Conservation (phyloP, 1,140 invertebrate species). For the Brachionus plicatilis region DNA sequence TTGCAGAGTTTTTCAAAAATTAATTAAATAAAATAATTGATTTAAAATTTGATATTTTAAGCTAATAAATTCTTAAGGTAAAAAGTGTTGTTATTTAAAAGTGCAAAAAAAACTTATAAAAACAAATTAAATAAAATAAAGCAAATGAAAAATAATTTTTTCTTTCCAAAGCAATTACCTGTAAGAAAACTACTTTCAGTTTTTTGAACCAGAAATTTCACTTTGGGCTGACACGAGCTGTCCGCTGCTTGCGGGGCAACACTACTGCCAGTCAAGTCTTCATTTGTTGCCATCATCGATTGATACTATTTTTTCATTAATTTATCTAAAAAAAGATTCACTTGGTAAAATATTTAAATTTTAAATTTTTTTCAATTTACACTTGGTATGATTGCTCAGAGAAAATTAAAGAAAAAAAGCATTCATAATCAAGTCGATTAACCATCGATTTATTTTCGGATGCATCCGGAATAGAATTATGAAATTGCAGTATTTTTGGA, state of each 20-base stretch:
- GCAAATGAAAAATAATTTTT: not conserved
- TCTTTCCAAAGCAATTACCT: not conserved
- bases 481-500: not conserved
- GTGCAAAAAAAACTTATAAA: too few species aligned
- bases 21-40: too few species aligned
- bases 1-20: too few species aligned
- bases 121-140: too few species aligned
- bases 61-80: too few species aligned
- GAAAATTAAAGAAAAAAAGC: not conserved
- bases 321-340: not conserved
- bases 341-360: not conserved
- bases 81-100: too few species aligned
- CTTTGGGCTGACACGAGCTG: not conserved
- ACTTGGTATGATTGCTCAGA: not conserved
- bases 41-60: too few species aligned
- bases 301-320: not conserved
- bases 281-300: not conserved
- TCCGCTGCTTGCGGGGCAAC: not conserved
- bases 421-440: not conserved
- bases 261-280: not conserved
- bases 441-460: not conserved
- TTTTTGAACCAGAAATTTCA: not conserved
- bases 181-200: not conserved
- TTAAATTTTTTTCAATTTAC: not conserved
- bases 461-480: not conserved